Base-by-base conservation (phyloP, 1,140 invertebrate genomes). In the Drosophila nigromelanica region DNA sequence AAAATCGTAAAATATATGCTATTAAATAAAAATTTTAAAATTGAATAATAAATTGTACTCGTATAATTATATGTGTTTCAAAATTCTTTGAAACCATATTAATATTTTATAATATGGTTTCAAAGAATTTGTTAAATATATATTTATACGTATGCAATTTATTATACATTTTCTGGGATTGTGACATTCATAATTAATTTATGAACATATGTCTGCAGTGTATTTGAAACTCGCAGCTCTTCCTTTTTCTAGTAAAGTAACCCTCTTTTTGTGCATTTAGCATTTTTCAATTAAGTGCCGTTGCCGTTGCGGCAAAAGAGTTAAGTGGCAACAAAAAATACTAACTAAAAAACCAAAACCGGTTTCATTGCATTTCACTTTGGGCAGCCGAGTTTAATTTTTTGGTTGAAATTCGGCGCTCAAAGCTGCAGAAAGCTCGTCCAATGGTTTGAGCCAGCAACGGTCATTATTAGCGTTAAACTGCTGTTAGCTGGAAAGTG, bases 341-440 rank as follows among this genome's bases (percentile, higher is more conserved):
- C 10, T 37, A 63, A 15, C n/a, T n/a, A 37, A 27, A 21, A 21
- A 61, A 37, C 24, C 4, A 43, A 60, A 73, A 80, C 82, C 79
- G 76, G 82, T 73, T 63, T 62, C 59, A 63, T 51, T 87, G 82
- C 82, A 86, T 86, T 86, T 87, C 82, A 69, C 80, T 83, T 76
- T 62, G n/a, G 42, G 48, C 45, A 50, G 1, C 4, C 35, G 62
- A 59, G 42, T 18, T 69, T 37, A 27, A 7, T 50, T 85, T 80
- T 18, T 18, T 18, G 21, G 73, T 48, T 48, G n/a, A 56, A 50
- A 48, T 61, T 69, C 55, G 56, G 56, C 71, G 10, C 24, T 15
- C 27, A 59, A 51, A 60, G 68, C 67, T 50, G 50, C 80, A 71
- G 73, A 85, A 78, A 82, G 82, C 82, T 87, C 52, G 33, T 6